Evolutionary conservation across 2,888 invertebrate species (phyloP), one percentile per base, ranked within the genome.

Genomic region (Xiphydria camelus): DNA sequence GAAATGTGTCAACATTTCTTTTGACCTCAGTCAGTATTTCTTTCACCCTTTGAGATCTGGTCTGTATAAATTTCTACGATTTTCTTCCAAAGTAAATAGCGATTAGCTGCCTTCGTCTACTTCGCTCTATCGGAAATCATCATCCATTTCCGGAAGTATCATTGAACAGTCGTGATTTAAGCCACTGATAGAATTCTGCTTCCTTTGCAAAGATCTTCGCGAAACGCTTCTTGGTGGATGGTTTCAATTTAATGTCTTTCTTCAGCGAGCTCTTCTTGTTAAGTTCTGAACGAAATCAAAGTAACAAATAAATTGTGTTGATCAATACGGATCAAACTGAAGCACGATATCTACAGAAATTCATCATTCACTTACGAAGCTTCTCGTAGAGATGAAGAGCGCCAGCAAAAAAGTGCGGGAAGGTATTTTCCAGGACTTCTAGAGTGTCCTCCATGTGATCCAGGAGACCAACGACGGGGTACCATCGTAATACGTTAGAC

Each of bases 331-430:
- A n/a, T n/a, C n/a, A n/a, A n/a, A n/a, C n/a, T n/a, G n/a, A n/a
- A n/a, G n/a, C 3, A 3, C 25, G n/a, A n/a, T 31, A 33, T 34
- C 12, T 10, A 25, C 9, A 17, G 29, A 14, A 23, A 42, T 10
- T 5, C 5, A 39, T 19, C 2, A 4, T 25, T 10, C 12, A 15
- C 77, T 78, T 70, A 83, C 83, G 76, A 54, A 80, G 65, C 52
- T 76, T 74, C 42, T 75, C 66, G 56, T 82, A 83, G 14, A 80
- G 57, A 40, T 76, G 65, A 36, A 68, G 69, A 4, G 79, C 80
- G n/a, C 82, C 82, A 51, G 70, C 76, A 58, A 84, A 84, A 63
- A 82, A 84, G 51, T 78, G 78, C 3, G 83, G 82, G 42, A 83
- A 69, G 58, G 70, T 71, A 15, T 71, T 67, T 64, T 83, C 80